These are phyloP conservation scores for Phalanger gymnotis DNA, from an alignment of 2,797 vertebrate genomes.

Conservation along the genomic window DNA sequence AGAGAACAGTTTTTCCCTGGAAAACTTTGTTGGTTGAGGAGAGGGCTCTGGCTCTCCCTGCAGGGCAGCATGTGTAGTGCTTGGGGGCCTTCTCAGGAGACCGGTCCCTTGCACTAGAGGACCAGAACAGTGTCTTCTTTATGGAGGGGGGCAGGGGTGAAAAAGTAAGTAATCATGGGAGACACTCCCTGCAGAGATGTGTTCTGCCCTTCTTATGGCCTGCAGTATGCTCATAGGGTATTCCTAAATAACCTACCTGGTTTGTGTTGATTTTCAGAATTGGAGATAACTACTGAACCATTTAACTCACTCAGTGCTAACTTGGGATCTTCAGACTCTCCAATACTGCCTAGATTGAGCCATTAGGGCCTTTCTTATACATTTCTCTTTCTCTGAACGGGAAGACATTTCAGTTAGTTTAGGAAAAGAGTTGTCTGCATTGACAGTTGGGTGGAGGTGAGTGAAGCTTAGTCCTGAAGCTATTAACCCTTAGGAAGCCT, in stretches of 20 bases:
- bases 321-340: background rate
- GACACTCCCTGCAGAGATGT: slow-evolving; percentile 15
- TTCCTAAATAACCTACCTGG: background rate
- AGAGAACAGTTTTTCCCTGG: slow-evolving; percentile 46
- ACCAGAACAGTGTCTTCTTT: slow-evolving; percentile 38
- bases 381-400: background rate
- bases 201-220: background rate
- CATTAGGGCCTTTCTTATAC: background rate
- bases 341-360: background rate
- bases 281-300: background rate
- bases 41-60: slow-evolving; percentile 10
- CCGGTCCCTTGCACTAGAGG: slow-evolving; percentile 3
- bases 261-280: background rate
- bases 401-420: background rate
- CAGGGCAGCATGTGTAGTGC: background rate
- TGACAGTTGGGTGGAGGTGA: background rate
- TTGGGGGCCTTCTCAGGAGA: slow-evolving; percentile 1
- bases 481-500: background rate
- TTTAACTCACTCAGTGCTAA: background rate
- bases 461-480: background rate
- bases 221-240: background rate
- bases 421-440: background rate
- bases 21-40: slow-evolving; percentile 56
- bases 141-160: background rate
- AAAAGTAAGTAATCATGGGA: background rate